Percentiles rank a stretch among this genome's conserved stretches.
phyloP scores from a whole-genome alignment of 2,888 invertebrate genomes.

The Tricholauxania praeusta region DNA sequence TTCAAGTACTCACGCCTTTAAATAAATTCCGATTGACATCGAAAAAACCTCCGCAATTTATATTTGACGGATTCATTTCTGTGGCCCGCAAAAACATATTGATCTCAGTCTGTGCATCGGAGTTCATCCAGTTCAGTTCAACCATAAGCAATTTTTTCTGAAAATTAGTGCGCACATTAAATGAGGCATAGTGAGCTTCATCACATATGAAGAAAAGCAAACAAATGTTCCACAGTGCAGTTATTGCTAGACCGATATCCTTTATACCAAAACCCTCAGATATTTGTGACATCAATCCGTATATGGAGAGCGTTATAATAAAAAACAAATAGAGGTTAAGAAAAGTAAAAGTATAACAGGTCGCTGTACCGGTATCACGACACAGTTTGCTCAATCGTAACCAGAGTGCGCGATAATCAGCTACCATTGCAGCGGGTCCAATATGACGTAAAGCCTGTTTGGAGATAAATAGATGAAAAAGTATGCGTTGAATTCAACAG shows the following conservation, averaged over 20 bases:
- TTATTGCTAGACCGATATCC: conserved; percentile 77
- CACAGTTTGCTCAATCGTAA: conserved; percentile 77
- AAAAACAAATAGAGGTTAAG: conserved; percentile 78
- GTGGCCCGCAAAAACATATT: conserved; percentile 82
- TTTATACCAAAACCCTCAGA: conserved; percentile 80
- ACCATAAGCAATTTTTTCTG: conserved; percentile 81
- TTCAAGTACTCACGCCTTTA: conserved; percentile 73
- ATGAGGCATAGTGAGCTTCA: conserved; percentile 80
- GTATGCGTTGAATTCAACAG: no score
- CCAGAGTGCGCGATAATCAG: conserved; percentile 79
- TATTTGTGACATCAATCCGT: conserved; percentile 79
- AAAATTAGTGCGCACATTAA: conserved; percentile 79
- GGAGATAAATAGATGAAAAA: not conserved
- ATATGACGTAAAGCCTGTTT: conserved; percentile 74
- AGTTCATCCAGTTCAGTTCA: conserved; percentile 81
- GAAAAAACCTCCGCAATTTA: conserved; percentile 80
- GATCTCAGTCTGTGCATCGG: conserved; percentile 80
- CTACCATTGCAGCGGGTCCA: conserved; percentile 77
- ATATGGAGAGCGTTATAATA: conserved; percentile 80
- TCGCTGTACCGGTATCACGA: conserved; percentile 75
- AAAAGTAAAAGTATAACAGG: conserved; percentile 78
- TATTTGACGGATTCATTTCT: conserved; percentile 82
- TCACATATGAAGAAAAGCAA: conserved; percentile 80
- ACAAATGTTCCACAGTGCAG: conserved; percentile 75
- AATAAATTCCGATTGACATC: conserved; percentile 79